Evolutionary conservation across 2,888 invertebrate species (phyloP), one percentile per base, ranked within the genome.

Genomic region (Agrotis puta): DNA sequence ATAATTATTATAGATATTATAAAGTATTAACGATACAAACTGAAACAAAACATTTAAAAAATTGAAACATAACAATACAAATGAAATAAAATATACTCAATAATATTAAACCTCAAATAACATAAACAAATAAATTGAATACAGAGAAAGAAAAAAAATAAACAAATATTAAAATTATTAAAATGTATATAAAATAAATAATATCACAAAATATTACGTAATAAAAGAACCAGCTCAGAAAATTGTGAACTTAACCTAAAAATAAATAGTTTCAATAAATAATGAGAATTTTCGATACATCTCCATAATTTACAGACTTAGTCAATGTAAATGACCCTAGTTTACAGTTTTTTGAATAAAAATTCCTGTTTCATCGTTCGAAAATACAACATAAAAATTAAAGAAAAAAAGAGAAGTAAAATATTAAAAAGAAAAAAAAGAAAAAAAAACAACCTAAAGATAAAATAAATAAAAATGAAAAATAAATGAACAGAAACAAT

Each of bases 211-310:
- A 39, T 39, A 11, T 39, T 39, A 39, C 2, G 59, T 14, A 27
- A 39, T 22, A 18, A 58, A 0, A 47, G 0, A 61, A 48, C 65
- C 3, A 65, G 48, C 22, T 53, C 57, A 24, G 45, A 24, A 73
- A 79, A 81, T 68, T 50, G 70, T 77, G 83, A 74, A 56, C 83
- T 85, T 84, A 77, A 72, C 43, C 83, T 85, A 86, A 47, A 14
- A 89, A 89, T 89, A 89, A 89, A 82, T 89, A 83, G 81, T 78
- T 81, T 85, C 68, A 85, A 85, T 85, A 85, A 85, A 85, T 81
- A 79, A 57, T 56, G 65, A 75, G 74, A 13, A 56, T 69, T 76
- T 59, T 77, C 66, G 61, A 78, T 73, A 70, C 64, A 45, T 69
- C 67, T 64, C 20, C 22, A 45, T 76, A 59, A 69, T 62, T 65